phyloP scores from a whole-genome alignment of 1,140 invertebrate species.

The Microvelia longipes region DNA sequence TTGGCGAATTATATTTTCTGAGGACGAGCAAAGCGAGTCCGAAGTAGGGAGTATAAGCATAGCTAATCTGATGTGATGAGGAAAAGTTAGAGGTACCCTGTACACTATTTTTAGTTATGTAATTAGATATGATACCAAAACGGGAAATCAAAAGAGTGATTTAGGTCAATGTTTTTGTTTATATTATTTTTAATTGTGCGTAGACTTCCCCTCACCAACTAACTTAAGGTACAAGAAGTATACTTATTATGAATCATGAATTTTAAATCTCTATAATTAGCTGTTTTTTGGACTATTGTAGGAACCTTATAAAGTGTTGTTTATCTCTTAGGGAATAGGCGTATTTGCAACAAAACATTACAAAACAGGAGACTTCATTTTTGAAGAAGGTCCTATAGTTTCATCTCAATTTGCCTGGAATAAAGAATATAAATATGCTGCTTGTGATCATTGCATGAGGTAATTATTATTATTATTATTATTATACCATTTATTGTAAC shows the following conservation, averaged over 20 bases:
- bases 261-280: not conserved
- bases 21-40: too few relatives aligned
- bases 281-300: not conserved
- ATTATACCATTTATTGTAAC: not conserved
- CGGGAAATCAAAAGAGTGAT: too few relatives aligned
- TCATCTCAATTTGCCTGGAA: constrained; percentile 91
- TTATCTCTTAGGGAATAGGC: constrained; percentile 57
- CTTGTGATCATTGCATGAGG: constrained; percentile 82
- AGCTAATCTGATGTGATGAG: too few relatives aligned
- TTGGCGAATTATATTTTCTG: too few relatives aligned
- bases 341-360: constrained; percentile 59
- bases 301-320: not conserved
- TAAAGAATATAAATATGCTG: constrained; percentile 66
- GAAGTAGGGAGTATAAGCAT: too few relatives aligned
- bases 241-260: not conserved
- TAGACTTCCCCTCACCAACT: too few relatives aligned
- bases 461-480: constrained; percentile 23
- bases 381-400: constrained; percentile 75
- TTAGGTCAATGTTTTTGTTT: too few relatives aligned
- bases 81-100: too few relatives aligned
- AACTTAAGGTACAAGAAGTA: not conserved
- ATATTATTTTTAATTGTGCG: too few relatives aligned
- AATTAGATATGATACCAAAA: too few relatives aligned
- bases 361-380: constrained; percentile 58
- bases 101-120: too few relatives aligned